phyloP scores from a whole-genome alignment of 2,113 vertebrate genomes.

The Xenopus tropicalis region DNA sequence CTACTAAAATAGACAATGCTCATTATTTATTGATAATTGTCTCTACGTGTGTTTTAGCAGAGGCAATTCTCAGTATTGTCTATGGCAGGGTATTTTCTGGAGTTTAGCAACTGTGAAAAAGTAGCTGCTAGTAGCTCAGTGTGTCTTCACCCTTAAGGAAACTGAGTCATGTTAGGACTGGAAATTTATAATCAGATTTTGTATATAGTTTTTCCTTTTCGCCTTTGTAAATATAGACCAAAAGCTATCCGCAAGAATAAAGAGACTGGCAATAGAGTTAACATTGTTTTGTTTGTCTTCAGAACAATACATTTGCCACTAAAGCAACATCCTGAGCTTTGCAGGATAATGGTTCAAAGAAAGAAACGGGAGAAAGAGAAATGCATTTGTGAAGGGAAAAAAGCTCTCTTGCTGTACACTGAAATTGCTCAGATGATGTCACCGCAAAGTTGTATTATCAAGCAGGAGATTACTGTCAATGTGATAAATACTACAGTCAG shows the following conservation, averaged over 20 bases:
- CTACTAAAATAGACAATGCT: too few relatives aligned
- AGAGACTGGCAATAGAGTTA: neutral
- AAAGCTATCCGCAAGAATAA: slow-evolving; percentile 1
- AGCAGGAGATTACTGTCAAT: slow-evolving; percentile 43
- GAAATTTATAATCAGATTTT: too few relatives aligned
- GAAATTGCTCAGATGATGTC: slow-evolving; percentile 44
- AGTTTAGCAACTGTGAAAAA: too few relatives aligned
- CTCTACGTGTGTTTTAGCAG: too few relatives aligned
- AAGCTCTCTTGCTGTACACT: slow-evolving; percentile 12
- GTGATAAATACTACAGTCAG: slow-evolving; percentile 44
- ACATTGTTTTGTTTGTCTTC: neutral
- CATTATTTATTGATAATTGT: too few relatives aligned
- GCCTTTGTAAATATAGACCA: neutral
- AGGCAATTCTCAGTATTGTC: too few relatives aligned
- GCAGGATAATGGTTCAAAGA: slow-evolving; percentile 15
- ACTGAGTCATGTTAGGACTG: too few relatives aligned
- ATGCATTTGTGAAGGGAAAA: neutral
- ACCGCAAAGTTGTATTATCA: slow-evolving; percentile 35
- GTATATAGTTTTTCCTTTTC: too few relatives aligned
- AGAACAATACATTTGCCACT: slow-evolving; percentile 24
- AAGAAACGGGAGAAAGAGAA: slow-evolving; percentile 8
- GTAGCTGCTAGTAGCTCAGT: too few relatives aligned
- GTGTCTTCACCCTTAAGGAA: too few relatives aligned
- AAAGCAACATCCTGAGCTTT: slow-evolving; percentile 22
- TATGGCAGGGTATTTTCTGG: too few relatives aligned